Base-by-base conservation (phyloP, 2,888 invertebrate species). In the Drosophila picticornis region DNA sequence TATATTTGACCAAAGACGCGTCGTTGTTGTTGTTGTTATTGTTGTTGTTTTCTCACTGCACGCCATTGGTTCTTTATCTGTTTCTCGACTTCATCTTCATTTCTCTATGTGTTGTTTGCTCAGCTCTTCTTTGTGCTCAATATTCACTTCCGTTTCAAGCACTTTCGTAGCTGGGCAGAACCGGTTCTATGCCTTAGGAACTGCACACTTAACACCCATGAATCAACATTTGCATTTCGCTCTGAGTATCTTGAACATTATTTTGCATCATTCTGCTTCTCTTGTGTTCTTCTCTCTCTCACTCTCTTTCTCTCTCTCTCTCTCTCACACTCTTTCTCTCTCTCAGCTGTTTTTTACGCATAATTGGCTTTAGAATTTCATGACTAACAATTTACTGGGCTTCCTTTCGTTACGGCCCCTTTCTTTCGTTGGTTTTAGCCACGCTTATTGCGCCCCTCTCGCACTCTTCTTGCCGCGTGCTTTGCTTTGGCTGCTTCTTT, bases 1-100 rank as follows among this genome's bases (percentile, higher is more conserved):
- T 86, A 92, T 91, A 92, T 92, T 91, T 85, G 75, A 60, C 68
- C 72, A 73, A 76, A 72, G 73, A 71, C 62, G 77, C 82, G 67
- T 19, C 61, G 55, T 63, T 56, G 67, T n/a, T 58, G 52, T 32
- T 55, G 60, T 52, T 56, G 34, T 68, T 71, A 48, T 48, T 64
- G 25, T 43, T 68, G 59, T 53, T 75, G 52, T 64, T 58, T 56
- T 65, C 75, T 75, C 60, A 67, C 67, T 75, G 72, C 77, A 67
- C 62, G 83, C 67, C 58, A 67, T 60, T 72, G 83, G 72, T 84
- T 81, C 81, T 81, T 77, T 79, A 71, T 67, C 78, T 72, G 40
- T 50, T 65, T 40, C 58, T 60, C 66, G 40, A 53, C 63, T 50
- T 66, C 68, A 73, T 68, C 77, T 48, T 55, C 46, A 60, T 36